phyloP scores from a whole-genome alignment of 1,140 invertebrate genomes.

The Drosophila malerkotliana region DNA sequence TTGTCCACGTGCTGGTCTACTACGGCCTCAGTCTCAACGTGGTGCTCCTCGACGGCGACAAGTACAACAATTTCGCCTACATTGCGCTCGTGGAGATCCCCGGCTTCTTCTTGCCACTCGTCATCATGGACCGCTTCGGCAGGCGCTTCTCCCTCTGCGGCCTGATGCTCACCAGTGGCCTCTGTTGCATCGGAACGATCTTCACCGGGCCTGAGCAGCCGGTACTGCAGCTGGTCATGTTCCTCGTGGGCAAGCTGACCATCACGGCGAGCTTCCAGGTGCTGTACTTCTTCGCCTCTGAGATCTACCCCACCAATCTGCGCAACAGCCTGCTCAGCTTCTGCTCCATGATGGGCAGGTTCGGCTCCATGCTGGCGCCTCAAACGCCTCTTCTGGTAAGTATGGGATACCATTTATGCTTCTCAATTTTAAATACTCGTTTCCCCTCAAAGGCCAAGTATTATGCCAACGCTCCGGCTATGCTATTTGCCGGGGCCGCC shows the following conservation, averaged over 20 bases:
- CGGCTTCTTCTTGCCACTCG: conserved; percentile 87
- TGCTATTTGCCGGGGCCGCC: conserved; percentile 87
- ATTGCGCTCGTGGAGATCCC: conserved; percentile 89
- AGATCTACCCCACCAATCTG: conserved; percentile 89
- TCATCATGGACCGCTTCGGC: conserved; percentile 87
- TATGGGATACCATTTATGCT: neutral
- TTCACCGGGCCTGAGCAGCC: conserved; percentile 57
- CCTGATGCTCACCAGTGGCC: conserved; percentile 87
- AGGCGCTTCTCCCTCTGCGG: conserved; percentile 86
- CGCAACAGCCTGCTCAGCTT: conserved; percentile 87
- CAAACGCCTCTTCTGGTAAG: conserved; percentile 88
- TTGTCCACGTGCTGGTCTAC: conserved; percentile 89
- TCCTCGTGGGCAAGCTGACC: conserved; percentile 90
- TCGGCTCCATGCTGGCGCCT: conserved; percentile 90
- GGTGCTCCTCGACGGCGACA: conserved; percentile 89
- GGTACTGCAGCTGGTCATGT: conserved; percentile 85
- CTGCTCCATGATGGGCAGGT: conserved; percentile 89
- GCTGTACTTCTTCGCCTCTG: conserved; percentile 89
- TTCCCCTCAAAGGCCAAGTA: conserved; percentile 84
- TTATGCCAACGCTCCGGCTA: conserved; percentile 85
- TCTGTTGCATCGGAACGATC: conserved; percentile 80
- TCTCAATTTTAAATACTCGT: neutral
- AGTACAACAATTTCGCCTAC: conserved; percentile 89
- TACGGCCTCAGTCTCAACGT: conserved; percentile 93
- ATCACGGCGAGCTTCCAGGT: conserved; percentile 89